phyloP scores from a whole-genome alignment of 2,888 invertebrate species.

The Andrena trimmerana region DNA sequence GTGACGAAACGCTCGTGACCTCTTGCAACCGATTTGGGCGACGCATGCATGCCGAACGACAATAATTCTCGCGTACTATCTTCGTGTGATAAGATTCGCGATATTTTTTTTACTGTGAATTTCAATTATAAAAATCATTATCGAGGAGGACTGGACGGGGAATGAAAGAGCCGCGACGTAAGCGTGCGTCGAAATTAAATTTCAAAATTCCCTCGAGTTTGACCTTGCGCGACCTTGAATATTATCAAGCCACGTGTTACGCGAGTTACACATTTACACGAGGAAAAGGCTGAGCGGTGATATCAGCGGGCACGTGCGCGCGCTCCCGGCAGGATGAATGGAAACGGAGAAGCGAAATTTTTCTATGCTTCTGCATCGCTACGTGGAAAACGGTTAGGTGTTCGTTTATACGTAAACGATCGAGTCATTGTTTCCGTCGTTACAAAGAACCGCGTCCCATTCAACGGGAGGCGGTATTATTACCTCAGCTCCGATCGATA shows the following conservation, averaged over 20 bases:
- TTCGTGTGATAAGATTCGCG: too few species aligned
- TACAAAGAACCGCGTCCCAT: conserved; percentile 15
- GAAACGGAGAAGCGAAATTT: conserved; percentile 3
- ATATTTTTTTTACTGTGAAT: too few species aligned
- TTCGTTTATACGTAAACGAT: conserved; percentile 22
- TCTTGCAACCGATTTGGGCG: neutral
- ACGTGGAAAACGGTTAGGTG: conserved; percentile 12
- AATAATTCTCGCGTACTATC: neutral
- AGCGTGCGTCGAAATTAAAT: too few species aligned
- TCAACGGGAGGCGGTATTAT: conserved; percentile 29
- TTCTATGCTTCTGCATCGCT: neutral
- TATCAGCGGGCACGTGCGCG: too few species aligned
- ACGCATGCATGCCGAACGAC: neutral
- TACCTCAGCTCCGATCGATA: conserved; percentile 31
- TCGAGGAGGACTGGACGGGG: too few species aligned
- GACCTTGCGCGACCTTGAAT: too few species aligned
- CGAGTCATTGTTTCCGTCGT: conserved; percentile 26
- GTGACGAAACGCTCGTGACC: neutral
- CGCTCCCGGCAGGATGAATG: neutral
- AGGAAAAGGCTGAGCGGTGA: too few species aligned
- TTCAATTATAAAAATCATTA: too few species aligned
- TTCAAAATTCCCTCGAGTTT: too few species aligned
- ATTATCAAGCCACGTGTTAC: too few species aligned
- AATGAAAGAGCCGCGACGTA: too few species aligned
- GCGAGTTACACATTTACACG: too few species aligned